Conservation (phyloP, 2,888 invertebrate genomes). For the Hanleya hanleyi region DNA sequence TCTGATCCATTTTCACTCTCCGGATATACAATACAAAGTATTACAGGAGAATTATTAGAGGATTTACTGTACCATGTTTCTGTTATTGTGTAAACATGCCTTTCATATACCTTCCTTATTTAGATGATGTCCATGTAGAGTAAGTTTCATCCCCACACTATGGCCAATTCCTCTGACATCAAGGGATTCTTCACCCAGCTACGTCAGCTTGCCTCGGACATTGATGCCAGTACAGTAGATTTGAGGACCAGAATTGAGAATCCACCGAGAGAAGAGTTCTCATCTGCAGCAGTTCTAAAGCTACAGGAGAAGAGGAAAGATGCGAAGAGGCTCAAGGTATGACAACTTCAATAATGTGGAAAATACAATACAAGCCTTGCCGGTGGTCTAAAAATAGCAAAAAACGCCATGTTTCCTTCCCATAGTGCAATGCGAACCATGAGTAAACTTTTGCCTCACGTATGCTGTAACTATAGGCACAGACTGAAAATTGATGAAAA, state of each 20-base stretch:
- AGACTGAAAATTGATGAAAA: too few relatives aligned
- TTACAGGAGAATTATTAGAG: too few relatives aligned
- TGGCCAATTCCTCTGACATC: too few relatives aligned
- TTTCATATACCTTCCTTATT: background rate
- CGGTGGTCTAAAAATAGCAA: too few relatives aligned
- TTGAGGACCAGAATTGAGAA: background rate
- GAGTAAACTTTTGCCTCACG: too few relatives aligned
- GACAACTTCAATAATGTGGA: background rate
- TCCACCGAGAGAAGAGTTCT: background rate
- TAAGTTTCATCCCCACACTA: background rate
- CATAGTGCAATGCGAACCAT: too few relatives aligned
- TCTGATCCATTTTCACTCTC: too few relatives aligned
- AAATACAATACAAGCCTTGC: background rate
- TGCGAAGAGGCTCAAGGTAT: constrained; percentile 26
- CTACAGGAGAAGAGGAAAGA: constrained; percentile 28
- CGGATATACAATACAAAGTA: too few relatives aligned
- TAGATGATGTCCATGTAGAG: background rate
- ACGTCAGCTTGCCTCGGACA: background rate
- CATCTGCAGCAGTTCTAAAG: constrained; percentile 8
- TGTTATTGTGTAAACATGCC: too few relatives aligned
- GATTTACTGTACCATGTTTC: too few relatives aligned
- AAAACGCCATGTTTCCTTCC: too few relatives aligned
- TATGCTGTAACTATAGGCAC: too few relatives aligned
- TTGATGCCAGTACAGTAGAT: background rate
- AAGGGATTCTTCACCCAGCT: background rate